These are phyloP conservation scores for Plagodis pulveraria DNA, from an alignment of 2,888 invertebrate species.

Conservation along the genomic window DNA sequence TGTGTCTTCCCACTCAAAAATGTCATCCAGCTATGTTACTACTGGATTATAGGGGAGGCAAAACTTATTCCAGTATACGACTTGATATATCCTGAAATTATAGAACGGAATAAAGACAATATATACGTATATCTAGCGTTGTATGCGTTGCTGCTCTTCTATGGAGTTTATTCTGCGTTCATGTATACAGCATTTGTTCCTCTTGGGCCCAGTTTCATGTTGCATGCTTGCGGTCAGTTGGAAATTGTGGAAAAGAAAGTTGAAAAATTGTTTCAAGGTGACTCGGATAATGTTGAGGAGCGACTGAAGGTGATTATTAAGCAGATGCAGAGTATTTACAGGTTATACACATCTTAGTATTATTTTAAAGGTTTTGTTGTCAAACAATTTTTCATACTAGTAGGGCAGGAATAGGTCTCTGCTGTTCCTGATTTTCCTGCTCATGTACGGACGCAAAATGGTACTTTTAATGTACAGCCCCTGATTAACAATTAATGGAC, in stretches of 20 bases:
- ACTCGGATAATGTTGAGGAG: conserved; percentile 28
- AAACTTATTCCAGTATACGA: conserved; percentile 44
- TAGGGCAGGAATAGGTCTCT: too few relatives aligned
- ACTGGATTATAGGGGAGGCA: conserved; percentile 38
- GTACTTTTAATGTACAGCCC: too few relatives aligned
- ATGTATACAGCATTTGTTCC: conserved; percentile 54
- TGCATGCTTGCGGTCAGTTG: conserved; percentile 61
- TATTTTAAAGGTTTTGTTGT: too few relatives aligned
- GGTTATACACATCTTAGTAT: conserved; percentile 30
- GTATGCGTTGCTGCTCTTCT: conserved; percentile 29
- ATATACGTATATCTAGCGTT: conserved; percentile 32
- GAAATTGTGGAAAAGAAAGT: conserved; percentile 50
- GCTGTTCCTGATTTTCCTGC: too few relatives aligned
- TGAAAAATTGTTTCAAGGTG: conserved; percentile 42
- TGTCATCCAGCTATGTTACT: conserved; percentile 38
- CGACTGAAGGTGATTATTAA: conserved; percentile 43
- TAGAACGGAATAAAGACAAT: conserved; percentile 45
- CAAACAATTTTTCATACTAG: too few relatives aligned
- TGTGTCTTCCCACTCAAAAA: conserved; percentile 40
- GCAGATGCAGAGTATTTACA: conserved; percentile 46
- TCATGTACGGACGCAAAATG: too few relatives aligned
- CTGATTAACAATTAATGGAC: too few relatives aligned
- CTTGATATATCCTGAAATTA: conserved; percentile 42
- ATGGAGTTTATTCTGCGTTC: conserved; percentile 34
- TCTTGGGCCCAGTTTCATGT: conserved; percentile 56